These are phyloP conservation scores for Forbesichthys papilliferus DNA, from an alignment of 2,113 vertebrate genomes.

Conservation along the genomic window DNA sequence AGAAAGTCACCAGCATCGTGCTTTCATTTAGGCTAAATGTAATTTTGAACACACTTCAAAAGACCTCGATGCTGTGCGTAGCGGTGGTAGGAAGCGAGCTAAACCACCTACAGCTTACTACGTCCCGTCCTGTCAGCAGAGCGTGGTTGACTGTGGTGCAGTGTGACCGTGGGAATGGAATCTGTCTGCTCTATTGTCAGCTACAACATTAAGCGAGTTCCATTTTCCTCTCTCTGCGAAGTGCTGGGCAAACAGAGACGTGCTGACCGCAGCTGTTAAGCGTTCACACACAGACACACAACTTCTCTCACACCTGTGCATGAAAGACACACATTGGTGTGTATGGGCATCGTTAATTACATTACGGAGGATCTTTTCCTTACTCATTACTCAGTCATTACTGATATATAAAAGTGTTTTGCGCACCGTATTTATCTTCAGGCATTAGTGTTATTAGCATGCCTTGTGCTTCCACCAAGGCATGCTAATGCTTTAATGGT, in stretches of 20 bases:
- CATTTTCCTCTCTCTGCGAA: constrained; percentile 45
- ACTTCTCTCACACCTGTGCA: constrained; percentile 1
- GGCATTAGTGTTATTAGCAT: constrained; percentile 54
- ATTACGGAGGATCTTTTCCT: neutral
- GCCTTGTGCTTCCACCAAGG: no score
- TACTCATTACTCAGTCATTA: constrained; percentile 49
- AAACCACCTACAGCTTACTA: neutral
- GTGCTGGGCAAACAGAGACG: constrained; percentile 42
- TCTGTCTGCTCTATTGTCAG: constrained; percentile 42
- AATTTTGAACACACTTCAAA: neutral
- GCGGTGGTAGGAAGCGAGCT: neutral
- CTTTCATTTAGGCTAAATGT: neutral
- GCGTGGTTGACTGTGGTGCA: constrained; percentile 8
- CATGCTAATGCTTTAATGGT: no score
- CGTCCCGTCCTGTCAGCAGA: constrained; percentile 26
- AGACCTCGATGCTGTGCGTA: neutral
- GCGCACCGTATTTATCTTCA: constrained; percentile 82
- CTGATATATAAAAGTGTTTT: constrained; percentile 80
- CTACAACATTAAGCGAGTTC: constrained; percentile 39
- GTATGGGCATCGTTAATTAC: constrained; percentile 1
- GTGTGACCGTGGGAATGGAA: constrained; percentile 32
- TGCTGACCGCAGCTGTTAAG: constrained; percentile 50
- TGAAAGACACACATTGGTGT: constrained; percentile 6
- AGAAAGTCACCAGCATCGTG: neutral
- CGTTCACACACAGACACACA: constrained; percentile 15